These are phyloP conservation scores for Suricata suricatta DNA, from an alignment of 2,113 vertebrate genomes.

Conservation along the genomic window DNA sequence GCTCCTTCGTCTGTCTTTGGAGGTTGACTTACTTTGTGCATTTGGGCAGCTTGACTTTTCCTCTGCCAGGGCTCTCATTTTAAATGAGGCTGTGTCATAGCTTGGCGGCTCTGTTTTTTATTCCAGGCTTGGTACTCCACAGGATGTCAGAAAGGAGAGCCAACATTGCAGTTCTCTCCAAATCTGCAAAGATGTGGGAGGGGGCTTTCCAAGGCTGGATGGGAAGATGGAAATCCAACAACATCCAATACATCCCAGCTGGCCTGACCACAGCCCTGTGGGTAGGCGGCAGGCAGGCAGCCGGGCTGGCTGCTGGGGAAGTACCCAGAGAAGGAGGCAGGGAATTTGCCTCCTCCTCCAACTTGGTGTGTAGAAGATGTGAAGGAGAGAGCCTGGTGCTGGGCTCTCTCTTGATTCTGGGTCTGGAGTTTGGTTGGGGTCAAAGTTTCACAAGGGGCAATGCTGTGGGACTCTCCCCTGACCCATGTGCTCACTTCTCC, in stretches of 20 bases:
- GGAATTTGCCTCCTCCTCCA: background rate
- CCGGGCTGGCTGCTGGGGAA: background rate
- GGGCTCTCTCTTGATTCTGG: background rate
- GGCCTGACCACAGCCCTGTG: background rate
- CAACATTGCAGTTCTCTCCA: conserved; percentile 36
- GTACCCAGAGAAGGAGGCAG: background rate
- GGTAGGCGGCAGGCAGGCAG: background rate
- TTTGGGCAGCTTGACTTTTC: background rate
- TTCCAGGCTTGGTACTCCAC: background rate
- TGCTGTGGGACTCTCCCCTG: background rate
- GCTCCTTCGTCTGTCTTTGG: background rate
- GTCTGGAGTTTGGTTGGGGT: background rate
- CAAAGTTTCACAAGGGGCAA: background rate
- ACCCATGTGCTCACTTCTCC: background rate
- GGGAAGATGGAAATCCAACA: conserved; percentile 1
- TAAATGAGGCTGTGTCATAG: background rate
- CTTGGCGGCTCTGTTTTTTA: background rate
- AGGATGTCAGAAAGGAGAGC: conserved; percentile 33
- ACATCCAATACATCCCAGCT: background rate
- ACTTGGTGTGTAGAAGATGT: background rate
- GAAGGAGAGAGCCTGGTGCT: background rate
- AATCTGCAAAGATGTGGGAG: background rate
- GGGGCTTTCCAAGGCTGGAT: background rate
- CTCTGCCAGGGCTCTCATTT: background rate
- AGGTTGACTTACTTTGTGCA: background rate